Percentiles rank a stretch among this genome's conserved stretches.
phyloP scores from a whole-genome alignment of 2,113 vertebrate genomes.

The Murina feae region DNA sequence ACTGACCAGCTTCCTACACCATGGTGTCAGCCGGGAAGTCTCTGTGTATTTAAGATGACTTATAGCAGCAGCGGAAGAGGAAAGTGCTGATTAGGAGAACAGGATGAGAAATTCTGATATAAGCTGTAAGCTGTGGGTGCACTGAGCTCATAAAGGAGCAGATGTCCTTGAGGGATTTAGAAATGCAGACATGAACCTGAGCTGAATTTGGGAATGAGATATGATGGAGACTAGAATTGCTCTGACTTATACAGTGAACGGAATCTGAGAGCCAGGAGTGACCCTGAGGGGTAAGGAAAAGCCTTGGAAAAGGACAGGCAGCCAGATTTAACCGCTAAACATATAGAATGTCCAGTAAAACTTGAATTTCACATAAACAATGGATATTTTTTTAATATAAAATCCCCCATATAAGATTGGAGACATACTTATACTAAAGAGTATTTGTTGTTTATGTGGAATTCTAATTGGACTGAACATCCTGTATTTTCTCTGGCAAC shows the following conservation, averaged over 20 bases:
- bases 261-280: background rate
- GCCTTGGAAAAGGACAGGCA: background rate
- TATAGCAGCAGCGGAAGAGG: background rate
- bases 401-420: background rate
- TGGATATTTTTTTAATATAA: background rate
- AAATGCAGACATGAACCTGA: background rate
- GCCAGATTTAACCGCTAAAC: background rate
- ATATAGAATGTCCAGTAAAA: accelerated
- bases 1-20: background rate
- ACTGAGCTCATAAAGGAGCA: background rate
- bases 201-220: background rate
- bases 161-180: background rate
- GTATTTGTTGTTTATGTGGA: background rate
- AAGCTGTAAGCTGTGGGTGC: background rate
- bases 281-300: background rate
- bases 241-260: background rate
- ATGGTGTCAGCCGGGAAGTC: background rate
- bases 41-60: background rate
- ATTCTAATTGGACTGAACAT: background rate
- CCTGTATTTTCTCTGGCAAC: background rate
- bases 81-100: background rate
- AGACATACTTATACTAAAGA: background rate
- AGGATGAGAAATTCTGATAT: background rate
- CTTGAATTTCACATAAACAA: background rate
- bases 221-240: background rate